These are phyloP conservation scores for Aratinga solstitialis DNA, from an alignment of 2,797 vertebrate species.

Conservation along the genomic window DNA sequence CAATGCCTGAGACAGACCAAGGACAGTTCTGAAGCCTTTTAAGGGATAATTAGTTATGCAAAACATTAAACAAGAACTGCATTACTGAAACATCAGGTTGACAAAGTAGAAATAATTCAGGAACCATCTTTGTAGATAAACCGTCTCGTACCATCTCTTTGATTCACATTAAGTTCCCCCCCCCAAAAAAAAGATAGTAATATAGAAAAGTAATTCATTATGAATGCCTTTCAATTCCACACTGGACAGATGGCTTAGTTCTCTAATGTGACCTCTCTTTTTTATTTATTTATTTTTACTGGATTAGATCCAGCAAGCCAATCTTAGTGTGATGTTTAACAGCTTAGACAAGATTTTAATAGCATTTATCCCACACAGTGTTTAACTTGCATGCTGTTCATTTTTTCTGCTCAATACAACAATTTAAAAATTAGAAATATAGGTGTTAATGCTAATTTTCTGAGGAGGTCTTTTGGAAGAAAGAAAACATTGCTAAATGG, in stretches of 20 bases:
- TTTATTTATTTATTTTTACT: conserved; percentile 29
- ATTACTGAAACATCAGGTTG: conserved; percentile 2
- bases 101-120: conserved; percentile 24
- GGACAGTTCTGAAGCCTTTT: conserved; percentile 15
- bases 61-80: conserved; percentile 10
- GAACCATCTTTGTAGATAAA: conserved; percentile 23
- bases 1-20: background rate
- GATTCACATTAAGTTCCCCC: background rate
- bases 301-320: conserved; percentile 70
- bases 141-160: background rate
- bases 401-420: conserved; percentile 45
- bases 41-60: conserved; percentile 47
- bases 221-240: conserved; percentile 63
- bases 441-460: background rate
- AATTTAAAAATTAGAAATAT: background rate
- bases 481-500: background rate
- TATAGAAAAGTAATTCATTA: conserved; percentile 18
- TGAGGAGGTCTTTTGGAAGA: background rate
- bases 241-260: conserved; percentile 77
- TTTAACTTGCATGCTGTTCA: conserved; percentile 66
- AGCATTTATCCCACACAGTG: conserved; percentile 66
- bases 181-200: background rate
- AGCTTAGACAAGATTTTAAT: conserved; percentile 68
- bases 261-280: conserved; percentile 69
- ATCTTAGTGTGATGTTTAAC: conserved; percentile 59